These are phyloP conservation scores for Eupithecia tripunctaria DNA, from an alignment of 2,888 invertebrate genomes.

Conservation along the genomic window DNA sequence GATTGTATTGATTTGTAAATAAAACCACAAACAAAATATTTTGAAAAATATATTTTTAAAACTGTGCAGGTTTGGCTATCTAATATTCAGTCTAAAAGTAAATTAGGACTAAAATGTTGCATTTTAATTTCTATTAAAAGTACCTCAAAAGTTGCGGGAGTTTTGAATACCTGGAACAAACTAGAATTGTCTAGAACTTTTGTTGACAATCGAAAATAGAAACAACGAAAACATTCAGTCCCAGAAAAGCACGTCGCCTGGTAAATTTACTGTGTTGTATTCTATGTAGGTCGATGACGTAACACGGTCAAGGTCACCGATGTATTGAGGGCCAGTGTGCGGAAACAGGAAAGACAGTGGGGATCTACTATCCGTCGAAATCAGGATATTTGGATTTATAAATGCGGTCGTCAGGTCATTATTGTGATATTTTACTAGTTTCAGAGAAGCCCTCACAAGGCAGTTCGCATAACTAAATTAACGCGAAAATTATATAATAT, in stretches of 20 bases:
- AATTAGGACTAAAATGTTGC: not conserved
- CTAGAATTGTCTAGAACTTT: not conserved
- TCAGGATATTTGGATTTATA: not conserved
- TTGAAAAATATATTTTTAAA: too few relatives aligned
- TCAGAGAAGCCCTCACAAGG: too few relatives aligned
- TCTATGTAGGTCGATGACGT: constrained; percentile 24
- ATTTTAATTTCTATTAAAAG: not conserved
- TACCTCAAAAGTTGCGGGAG: not conserved
- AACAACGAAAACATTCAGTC: constrained; percentile 3
- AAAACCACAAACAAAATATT: too few relatives aligned
- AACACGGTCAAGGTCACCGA: constrained; percentile 24
- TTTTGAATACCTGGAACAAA: not conserved
- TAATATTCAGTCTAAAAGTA: too few relatives aligned
- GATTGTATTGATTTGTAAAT: too few relatives aligned
- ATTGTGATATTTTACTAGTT: not conserved
- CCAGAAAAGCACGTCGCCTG: constrained; percentile 6
- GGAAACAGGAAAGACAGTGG: constrained; percentile 4
- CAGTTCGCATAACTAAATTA: too few relatives aligned
- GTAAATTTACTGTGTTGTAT: not conserved
- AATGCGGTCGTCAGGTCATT: too few relatives aligned
- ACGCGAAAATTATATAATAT: too few relatives aligned
- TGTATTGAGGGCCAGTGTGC: constrained; percentile 6
- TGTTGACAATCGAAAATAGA: not conserved
- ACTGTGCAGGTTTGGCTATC: too few relatives aligned
- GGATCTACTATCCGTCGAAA: not conserved